Conservation (phyloP, 2,797 vertebrate species). For the Oreochromis mossambicus region DNA sequence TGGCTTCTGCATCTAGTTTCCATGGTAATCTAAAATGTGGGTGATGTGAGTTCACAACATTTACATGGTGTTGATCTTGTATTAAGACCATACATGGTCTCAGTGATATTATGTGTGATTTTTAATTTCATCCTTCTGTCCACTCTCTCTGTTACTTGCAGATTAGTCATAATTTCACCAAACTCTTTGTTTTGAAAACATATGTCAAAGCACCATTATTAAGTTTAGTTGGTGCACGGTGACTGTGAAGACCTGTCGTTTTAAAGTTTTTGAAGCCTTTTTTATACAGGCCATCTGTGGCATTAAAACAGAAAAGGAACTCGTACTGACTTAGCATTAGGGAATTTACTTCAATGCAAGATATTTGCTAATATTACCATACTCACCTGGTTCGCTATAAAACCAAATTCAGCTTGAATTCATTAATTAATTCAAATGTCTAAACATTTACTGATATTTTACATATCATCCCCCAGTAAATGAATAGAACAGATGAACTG, state of each 20-base stretch:
- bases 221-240: neutral
- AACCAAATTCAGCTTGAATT: neutral
- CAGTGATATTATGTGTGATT: slow-evolving; percentile 10
- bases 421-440: neutral
- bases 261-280: neutral
- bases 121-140: slow-evolving; percentile 32
- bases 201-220: slow-evolving; percentile 8
- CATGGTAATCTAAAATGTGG: slow-evolving; percentile 38
- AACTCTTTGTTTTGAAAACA: slow-evolving; percentile 33
- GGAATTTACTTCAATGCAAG: neutral
- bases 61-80: slow-evolving; percentile 41
- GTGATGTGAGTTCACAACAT: slow-evolving; percentile 14
- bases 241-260: neutral
- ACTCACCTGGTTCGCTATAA: neutral
- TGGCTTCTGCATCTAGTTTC: slow-evolving; percentile 54
- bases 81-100: slow-evolving; percentile 36
- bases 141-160: slow-evolving; percentile 42
- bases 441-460: neutral
- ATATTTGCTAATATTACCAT: neutral
- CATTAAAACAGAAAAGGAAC: neutral
- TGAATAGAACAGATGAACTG: neutral
- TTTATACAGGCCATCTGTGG: neutral
- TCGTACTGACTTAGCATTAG: neutral
- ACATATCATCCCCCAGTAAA: neutral
- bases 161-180: slow-evolving; percentile 40